Conservation (phyloP, 92 coral and sea anemone species). For the Umimayanthus chanpuru region DNA sequence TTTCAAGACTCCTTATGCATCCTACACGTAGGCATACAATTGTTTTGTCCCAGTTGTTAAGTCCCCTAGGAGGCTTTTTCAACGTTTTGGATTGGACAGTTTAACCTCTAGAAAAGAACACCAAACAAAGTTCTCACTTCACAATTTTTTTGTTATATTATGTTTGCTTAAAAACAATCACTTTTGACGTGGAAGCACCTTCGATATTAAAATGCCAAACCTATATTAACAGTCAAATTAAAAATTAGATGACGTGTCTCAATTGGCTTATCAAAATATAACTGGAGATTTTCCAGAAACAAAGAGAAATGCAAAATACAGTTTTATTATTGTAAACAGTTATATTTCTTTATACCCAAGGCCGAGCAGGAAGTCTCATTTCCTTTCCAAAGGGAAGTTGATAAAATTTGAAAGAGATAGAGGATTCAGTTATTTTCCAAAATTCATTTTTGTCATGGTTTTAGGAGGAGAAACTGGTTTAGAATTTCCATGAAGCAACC, state of each 20-base stretch:
- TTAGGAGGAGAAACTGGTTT: not conserved
- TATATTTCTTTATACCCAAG: not conserved
- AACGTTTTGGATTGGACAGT: not conserved
- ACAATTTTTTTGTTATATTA: too few relatives aligned
- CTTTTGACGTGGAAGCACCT: not conserved
- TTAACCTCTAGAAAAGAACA: not conserved
- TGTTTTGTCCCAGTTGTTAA: not conserved
- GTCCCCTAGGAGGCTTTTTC: not conserved
- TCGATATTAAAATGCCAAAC: not conserved
- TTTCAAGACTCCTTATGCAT: not conserved
- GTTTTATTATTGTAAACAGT: not conserved
- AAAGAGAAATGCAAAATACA: not conserved
- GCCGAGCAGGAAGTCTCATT: not conserved
- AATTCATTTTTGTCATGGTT: not conserved
- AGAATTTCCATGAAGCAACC: not conserved
- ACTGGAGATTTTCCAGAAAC: not conserved
- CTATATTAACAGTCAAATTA: not conserved
- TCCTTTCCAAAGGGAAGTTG: not conserved
- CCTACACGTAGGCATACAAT: not conserved
- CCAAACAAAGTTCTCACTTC: not conserved
- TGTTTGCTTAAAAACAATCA: not conserved
- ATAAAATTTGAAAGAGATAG: conserved; percentile 18
- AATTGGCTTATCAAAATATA: too few relatives aligned
- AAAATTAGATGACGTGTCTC: too few relatives aligned
- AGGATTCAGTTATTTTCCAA: not conserved